Evolutionary conservation across 2,113 vertebrate genomes (phyloP).

Genomic region (Pagrus major): DNA sequence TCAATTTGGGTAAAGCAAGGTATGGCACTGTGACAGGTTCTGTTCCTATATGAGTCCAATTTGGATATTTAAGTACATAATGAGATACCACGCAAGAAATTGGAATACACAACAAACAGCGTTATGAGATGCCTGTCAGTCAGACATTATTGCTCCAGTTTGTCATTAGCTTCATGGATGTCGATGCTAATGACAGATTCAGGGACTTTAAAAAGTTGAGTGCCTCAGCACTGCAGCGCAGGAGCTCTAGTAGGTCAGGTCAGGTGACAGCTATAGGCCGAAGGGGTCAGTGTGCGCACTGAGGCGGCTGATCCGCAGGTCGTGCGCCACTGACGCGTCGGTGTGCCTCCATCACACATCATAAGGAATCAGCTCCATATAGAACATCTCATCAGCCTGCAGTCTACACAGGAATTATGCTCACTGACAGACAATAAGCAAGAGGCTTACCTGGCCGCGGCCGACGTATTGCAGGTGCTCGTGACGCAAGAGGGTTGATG

Average conservation of each 20-base stretch:
- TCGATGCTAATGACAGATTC: slow-evolving; percentile 8
- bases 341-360: slow-evolving; percentile 41
- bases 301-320: slow-evolving; percentile 26
- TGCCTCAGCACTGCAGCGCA: neutral
- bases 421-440: slow-evolving; percentile 4
- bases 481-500: slow-evolving; percentile 46
- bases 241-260: neutral
- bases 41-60: slow-evolving; percentile 46
- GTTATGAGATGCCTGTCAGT: slow-evolving; percentile 52
- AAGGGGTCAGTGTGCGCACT: slow-evolving; percentile 27
- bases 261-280: slow-evolving; percentile 18
- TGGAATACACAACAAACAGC: slow-evolving; percentile 35
- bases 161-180: slow-evolving; percentile 3
- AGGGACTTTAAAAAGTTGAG: neutral
- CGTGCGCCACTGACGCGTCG: slow-evolving; percentile 35
- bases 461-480: neutral
- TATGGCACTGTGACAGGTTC: slow-evolving; percentile 60
- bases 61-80: slow-evolving; percentile 56
- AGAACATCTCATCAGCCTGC: slow-evolving; percentile 35
- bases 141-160: slow-evolving; percentile 26
- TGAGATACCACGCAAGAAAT: slow-evolving; percentile 43
- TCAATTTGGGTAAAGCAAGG: slow-evolving; percentile 45
- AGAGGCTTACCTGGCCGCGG: slow-evolving; percentile 59
- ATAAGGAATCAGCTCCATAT: slow-evolving; percentile 21
- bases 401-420: slow-evolving; percentile 14